phyloP scores from a whole-genome alignment of 2,888 invertebrate genomes.

The Xestia ashworthii region DNA sequence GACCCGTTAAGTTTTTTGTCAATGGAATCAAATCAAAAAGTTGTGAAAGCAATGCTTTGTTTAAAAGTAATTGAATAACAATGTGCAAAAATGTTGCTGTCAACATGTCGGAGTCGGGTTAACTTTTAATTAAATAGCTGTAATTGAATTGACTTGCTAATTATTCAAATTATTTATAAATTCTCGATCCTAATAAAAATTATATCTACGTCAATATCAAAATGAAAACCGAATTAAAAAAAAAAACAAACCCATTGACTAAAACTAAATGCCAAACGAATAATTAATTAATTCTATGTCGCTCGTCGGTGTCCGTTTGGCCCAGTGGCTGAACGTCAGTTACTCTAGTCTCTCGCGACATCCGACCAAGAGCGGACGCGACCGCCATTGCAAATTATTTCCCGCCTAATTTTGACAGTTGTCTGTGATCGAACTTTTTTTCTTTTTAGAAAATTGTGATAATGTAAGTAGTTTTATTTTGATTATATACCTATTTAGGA shows the following conservation, averaged over 20 bases:
- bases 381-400: constrained; percentile 65
- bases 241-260: not conserved
- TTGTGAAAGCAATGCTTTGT: not conserved
- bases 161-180: not conserved
- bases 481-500: not conserved
- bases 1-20: not conserved
- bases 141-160: not conserved
- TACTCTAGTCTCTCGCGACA: constrained; percentile 75
- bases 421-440: constrained; percentile 45
- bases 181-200: not conserved
- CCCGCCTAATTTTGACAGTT: constrained; percentile 68
- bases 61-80: not conserved
- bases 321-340: constrained; percentile 31
- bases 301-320: constrained; percentile 23
- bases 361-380: constrained; percentile 70
- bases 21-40: not conserved
- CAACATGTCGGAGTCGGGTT: not conserved
- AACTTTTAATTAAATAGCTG: not conserved
- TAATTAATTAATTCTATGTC: not conserved
- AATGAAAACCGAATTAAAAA: not conserved
- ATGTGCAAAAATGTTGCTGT: not conserved
- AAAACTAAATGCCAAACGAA: not conserved
- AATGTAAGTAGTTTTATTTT: constrained; percentile 53
- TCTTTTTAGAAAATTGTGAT: not conserved
- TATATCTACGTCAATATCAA: not conserved